Base-by-base conservation (phyloP, 1,140 invertebrate genomes). In the Daktulosphaira vitifoliae region DNA sequence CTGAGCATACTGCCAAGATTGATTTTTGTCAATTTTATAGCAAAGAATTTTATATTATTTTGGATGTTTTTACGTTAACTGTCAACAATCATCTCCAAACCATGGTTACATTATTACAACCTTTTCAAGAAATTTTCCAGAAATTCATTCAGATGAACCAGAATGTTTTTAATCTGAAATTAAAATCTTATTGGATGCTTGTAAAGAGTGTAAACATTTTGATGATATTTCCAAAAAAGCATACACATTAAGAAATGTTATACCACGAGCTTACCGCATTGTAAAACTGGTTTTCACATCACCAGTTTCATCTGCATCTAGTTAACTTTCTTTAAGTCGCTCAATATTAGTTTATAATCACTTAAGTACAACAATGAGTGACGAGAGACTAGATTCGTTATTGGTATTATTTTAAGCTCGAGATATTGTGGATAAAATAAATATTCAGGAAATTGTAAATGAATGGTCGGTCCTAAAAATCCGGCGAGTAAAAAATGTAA, bases 341-440 rank as follows among this genome's bases (percentile, higher is more conserved):
- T 51, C 25, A 51, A 51, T 9, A 51, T 25, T 51, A 51, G 49
- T 51, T 51, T 51, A 51, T 51, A 51, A 51, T 51, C 23, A 51
- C 26, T 51, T 51, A 25, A 6, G 49, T 51, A 51, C 49, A 25
- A 51, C 20, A 51, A 51, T 51, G 49, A 5, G 49, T 16, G 49
- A 53, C 20, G n/a, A 48, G 44, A 48, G 44, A 48, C 20, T 48
- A 48, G 44, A 48, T 48, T 48, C 20, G 7, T 48, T 48, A 48
- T 48, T 48, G 44, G 44, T 48, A 48, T n/a, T 48, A 48, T 48
- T 48, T 48, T 48, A 5, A 48, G 44, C 44, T 48, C 44, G 44
- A 48, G 44, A 48, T 48, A 48, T 48, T 48, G 44, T 48, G 25
- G 49, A 51, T 51, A 51, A 51, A 51, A 51, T 51, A 25, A 51